These are phyloP conservation scores for Euleptes europaea DNA, from an alignment of 2,113 vertebrate genomes.

Conservation along the genomic window DNA sequence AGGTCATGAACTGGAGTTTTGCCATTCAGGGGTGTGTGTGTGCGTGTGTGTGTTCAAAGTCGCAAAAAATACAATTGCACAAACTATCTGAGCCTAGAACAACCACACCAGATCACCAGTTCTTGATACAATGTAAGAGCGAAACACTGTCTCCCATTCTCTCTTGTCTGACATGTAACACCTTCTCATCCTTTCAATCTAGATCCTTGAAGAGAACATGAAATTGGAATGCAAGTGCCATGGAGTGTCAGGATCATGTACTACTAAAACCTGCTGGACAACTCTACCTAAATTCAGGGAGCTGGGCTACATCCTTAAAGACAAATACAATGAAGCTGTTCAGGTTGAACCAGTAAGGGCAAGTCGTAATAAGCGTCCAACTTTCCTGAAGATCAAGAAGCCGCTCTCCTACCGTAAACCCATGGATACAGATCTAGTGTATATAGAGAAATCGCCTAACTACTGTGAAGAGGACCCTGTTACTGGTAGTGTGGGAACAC, in stretches of 20 bases:
- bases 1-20: neutral
- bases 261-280: constrained; percentile 98
- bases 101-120: neutral
- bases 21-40: neutral
- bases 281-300: constrained; percentile 96
- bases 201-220: constrained; percentile 95
- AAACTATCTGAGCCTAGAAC: neutral
- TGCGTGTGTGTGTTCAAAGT: too few species aligned
- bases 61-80: neutral
- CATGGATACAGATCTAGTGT: constrained; percentile 95
- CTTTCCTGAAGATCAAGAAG: constrained; percentile 97
- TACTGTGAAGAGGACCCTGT: constrained; percentile 93
- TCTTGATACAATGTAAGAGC: neutral
- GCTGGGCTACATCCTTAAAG: constrained; percentile 95
- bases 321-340: constrained; percentile 92
- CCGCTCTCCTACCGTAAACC: constrained; percentile 94
- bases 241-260: constrained; percentile 94
- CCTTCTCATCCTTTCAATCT: constrained; percentile 37
- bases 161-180: neutral
- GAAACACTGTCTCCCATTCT: rapidly evolving
- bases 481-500: constrained; percentile 92
- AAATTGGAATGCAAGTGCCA: constrained; percentile 95
- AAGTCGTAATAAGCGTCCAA: constrained; percentile 92
- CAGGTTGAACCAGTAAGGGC: constrained; percentile 94
- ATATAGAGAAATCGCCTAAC: constrained; percentile 96